Conservation (phyloP, 2,797 vertebrate genomes). For the Setipinna tenuifilis region DNA sequence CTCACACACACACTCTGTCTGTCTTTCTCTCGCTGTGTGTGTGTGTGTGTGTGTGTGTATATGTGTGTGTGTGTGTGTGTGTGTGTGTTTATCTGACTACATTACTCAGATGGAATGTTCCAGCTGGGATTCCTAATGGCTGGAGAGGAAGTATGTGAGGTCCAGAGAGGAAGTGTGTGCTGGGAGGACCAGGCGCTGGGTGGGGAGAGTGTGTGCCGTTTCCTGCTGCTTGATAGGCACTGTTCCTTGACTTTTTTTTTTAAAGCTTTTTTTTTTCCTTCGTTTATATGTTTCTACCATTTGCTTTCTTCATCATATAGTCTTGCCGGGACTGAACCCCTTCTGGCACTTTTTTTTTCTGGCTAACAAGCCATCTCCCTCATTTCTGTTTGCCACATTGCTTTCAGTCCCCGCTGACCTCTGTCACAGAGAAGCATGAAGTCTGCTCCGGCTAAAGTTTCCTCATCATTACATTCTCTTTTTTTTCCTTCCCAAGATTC, state of each 20-base stretch:
- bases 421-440: neutral
- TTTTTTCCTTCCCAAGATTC: neutral
- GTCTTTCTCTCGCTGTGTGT: slow-evolving; percentile 28
- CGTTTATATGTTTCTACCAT: slow-evolving; percentile 9
- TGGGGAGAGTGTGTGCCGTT: slow-evolving; percentile 62
- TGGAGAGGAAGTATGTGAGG: slow-evolving; percentile 75
- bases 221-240: slow-evolving; percentile 68
- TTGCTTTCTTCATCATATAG: neutral
- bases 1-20: slow-evolving; percentile 11
- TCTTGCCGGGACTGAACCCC: slow-evolving; percentile 38
- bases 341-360: slow-evolving; percentile 39
- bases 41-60: slow-evolving; percentile 29
- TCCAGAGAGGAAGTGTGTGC: slow-evolving; percentile 74
- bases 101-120: slow-evolving; percentile 73
- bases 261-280: neutral
- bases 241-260: slow-evolving; percentile 10
- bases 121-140: slow-evolving; percentile 75
- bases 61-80: neutral
- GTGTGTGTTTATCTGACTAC: slow-evolving; percentile 23
- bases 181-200: slow-evolving; percentile 63
- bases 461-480: neutral
- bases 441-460: neutral
- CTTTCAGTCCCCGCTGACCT: neutral
- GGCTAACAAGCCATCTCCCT: slow-evolving; percentile 22
- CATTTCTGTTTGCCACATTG: slow-evolving; percentile 34